Percentiles rank a stretch among this genome's conserved stretches.
These are phyloP conservation scores for Dione juno DNA, from an alignment of 2,888 invertebrate species.

Conservation along the genomic window DNA sequence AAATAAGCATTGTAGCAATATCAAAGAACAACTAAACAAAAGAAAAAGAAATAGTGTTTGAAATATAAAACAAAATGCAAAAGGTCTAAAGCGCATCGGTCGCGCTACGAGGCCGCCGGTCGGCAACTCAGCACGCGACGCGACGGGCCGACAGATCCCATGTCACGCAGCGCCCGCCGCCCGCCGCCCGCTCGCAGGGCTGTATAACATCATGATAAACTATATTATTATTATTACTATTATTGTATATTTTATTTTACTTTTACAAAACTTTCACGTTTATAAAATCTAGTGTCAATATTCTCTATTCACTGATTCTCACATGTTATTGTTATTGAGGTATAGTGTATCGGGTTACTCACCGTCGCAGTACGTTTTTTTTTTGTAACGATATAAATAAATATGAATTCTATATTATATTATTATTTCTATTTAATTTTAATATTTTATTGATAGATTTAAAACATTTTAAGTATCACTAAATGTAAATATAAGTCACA, in stretches of 20 bases:
- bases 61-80: conserved; percentile 28
- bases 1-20: not conserved
- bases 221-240: conserved; percentile 4
- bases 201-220: conserved; percentile 23
- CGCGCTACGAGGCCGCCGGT: conserved; percentile 48
- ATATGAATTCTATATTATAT: no score
- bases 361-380: no score
- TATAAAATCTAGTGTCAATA: not conserved
- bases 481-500: no score
- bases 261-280: not conserved
- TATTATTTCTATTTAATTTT: no score
- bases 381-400: no score
- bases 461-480: no score
- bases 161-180: conserved; percentile 54
- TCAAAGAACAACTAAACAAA: not conserved
- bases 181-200: conserved; percentile 44
- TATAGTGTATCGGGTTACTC: no score
- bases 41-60: conserved; percentile 9
- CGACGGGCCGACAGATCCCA: conserved; percentile 61
- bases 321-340: no score
- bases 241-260: conserved; percentile 17
- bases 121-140: conserved; percentile 51
- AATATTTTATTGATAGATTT: no score
- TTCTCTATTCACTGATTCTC: no score
- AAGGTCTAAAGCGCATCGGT: conserved; percentile 41